Base-by-base conservation (phyloP, 2,888 invertebrate genomes). In the Axea sp. region DNA sequence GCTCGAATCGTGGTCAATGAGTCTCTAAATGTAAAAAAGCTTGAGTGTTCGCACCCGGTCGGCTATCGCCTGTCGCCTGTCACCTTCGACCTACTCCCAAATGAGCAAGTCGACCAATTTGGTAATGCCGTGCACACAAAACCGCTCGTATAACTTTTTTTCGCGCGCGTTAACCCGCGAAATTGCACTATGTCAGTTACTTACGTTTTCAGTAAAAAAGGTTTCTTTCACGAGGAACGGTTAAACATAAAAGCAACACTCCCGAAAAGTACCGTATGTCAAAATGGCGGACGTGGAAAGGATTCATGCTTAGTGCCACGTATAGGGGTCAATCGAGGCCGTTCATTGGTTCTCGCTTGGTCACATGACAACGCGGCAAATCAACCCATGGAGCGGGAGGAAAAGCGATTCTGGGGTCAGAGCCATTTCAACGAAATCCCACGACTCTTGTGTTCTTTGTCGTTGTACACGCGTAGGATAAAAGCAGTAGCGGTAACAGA, bases 201-300 rank as follows among this genome's bases (percentile, higher is more conserved):
- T 88, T 88, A 88, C 88, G 84, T 68, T 87, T 85, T 86, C 84
- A 84, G 85, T 86, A 86, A 87, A 87, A 86, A 86, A 85, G 84
- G 84, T 84, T 84, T 88, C 89, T 88, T 89, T 90, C 88, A 88
- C 89, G 89, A 89, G 89, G 91, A 91, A 92, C 90, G 90, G 90
- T 90, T 91, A 90, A 90, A 91, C 91, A 92, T 91, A 90, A 90
- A 91, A 90, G 89, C 90, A 90, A 91, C 90, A 91, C 91, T 91
- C 90, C 90, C 87, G 88, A 89, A 91, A 91, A 90, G 91, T 91
- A 90, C 91, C 92, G 91, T 91, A 92, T 92, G 92, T 93, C 92
- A 93, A 93, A 92, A 93, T 93, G 93, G 93, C 93, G 93, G 92
- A 92, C 91, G 92, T 92, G 91, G 91, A 92, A 91, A 91, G 90